Evolutionary conservation across 2,888 invertebrate genomes (phyloP).

Genomic region (Spisula solida): DNA sequence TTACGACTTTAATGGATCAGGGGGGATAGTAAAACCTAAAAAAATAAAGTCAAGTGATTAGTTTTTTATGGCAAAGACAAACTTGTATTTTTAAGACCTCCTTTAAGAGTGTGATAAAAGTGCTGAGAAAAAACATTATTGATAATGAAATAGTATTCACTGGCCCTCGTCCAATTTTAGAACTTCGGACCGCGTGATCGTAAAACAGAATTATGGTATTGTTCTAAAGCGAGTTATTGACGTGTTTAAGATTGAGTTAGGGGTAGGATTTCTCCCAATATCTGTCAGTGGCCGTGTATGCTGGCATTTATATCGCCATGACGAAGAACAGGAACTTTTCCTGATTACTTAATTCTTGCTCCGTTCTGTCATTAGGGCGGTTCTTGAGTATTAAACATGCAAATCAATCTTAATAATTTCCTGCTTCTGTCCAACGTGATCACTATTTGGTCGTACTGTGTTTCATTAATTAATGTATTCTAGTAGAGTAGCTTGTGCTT

Average conservation of each 20-base stretch:
- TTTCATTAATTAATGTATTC: slow-evolving; percentile 27
- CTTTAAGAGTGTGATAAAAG: not conserved
- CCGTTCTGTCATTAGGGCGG: slow-evolving; percentile 16
- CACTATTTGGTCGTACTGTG: not conserved
- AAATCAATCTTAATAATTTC: slow-evolving; percentile 28
- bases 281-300: slow-evolving; percentile 33
- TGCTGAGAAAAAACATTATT: not conserved
- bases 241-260: slow-evolving; percentile 48
- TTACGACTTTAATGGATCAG: not conserved
- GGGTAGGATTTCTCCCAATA: slow-evolving; percentile 34
- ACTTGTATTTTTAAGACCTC: slow-evolving; percentile 12
- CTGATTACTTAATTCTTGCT: slow-evolving; percentile 30
- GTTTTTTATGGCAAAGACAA: not conserved
- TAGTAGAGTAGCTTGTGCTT: not conserved
- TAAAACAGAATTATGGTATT: slow-evolving; percentile 39
- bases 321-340: slow-evolving; percentile 18
- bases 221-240: slow-evolving; percentile 42
- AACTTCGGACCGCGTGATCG: not conserved
- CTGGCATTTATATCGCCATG: slow-evolving; percentile 44
- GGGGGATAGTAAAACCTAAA: not conserved
- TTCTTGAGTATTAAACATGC: slow-evolving; percentile 14
- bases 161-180: slow-evolving; percentile 5
- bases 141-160: not conserved
- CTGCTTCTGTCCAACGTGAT: slow-evolving; percentile 21
- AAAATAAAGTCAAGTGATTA: not conserved